These are phyloP conservation scores for Pipistrellus pygmaeus DNA, from an alignment of 2,797 vertebrate species.

Conservation along the genomic window DNA sequence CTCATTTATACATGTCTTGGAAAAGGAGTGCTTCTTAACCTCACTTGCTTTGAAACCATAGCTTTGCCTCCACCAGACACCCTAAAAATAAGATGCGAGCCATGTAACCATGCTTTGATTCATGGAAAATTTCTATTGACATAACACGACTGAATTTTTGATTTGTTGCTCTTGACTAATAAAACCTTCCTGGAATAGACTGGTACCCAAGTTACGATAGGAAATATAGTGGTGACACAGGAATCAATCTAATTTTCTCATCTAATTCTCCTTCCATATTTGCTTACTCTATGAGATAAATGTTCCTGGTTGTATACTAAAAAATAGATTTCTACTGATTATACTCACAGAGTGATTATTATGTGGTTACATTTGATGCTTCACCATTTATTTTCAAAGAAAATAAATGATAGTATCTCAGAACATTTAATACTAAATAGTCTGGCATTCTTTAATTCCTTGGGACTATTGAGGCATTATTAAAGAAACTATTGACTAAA, in stretches of 20 bases:
- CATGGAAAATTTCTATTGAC: neutral
- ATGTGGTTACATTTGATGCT: neutral
- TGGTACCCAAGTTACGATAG: neutral
- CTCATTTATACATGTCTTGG: neutral
- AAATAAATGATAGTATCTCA: constrained; percentile 26
- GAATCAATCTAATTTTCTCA: constrained; percentile 2
- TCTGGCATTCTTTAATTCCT: neutral
- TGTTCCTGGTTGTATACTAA: neutral
- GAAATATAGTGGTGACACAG: neutral
- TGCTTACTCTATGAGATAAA: neutral
- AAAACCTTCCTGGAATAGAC: neutral
- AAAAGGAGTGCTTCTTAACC: neutral
- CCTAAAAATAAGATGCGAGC: neutral
- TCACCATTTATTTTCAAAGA: constrained; percentile 56
- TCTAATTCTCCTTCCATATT: neutral
- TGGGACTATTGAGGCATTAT: neutral
- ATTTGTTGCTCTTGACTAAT: neutral
- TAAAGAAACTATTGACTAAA: constrained; percentile 14
- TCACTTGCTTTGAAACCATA: neutral
- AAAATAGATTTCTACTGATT: constrained; percentile 11
- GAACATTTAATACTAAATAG: constrained; percentile 12
- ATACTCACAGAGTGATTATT: neutral
- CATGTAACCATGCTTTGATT: neutral
- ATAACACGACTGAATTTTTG: neutral
- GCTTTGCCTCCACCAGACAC: neutral